These are phyloP conservation scores for Brachirus orientalis DNA, from an alignment of 2,113 vertebrate species.

Conservation along the genomic window DNA sequence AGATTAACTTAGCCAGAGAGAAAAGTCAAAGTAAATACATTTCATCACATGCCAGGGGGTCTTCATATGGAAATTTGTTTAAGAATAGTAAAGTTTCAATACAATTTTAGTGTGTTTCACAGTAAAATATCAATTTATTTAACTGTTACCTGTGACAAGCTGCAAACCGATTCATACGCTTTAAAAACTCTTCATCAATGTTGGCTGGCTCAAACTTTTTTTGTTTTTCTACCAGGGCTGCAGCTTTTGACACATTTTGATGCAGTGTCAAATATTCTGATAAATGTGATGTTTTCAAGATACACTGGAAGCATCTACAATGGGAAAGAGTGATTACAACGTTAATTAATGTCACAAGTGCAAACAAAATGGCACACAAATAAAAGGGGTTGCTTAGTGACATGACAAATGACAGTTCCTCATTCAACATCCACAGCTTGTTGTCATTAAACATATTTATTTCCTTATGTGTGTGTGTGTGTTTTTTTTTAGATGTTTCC, in stretches of 20 bases:
- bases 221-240: background rate
- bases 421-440: conserved; percentile 58
- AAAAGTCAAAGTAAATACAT: conserved; percentile 50
- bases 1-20: conserved; percentile 52
- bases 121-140: conserved; percentile 17
- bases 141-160: too few relatives aligned
- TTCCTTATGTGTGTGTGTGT: conserved; percentile 32
- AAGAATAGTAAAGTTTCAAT: too few relatives aligned
- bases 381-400: conserved; percentile 23
- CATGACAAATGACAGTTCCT: conserved; percentile 21
- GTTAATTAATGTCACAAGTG: conserved; percentile 40
- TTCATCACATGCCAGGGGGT: conserved; percentile 44
- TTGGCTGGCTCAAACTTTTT: conserved; percentile 8
- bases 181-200: background rate
- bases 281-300: conserved; percentile 25
- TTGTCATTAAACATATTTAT: conserved; percentile 64
- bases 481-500: conserved; percentile 56
- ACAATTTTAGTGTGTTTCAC: too few relatives aligned
- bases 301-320: conserved; percentile 7
- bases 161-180: too few relatives aligned
- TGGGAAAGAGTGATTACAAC: conserved; percentile 48
- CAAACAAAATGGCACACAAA: conserved; percentile 47
- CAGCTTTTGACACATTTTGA: conserved; percentile 22
- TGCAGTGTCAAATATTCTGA: conserved; percentile 26
- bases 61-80: too few relatives aligned